Conservation (phyloP, 37 sponge, comb jelly and placozoan genomes). For the Spongilla lacustris region DNA sequence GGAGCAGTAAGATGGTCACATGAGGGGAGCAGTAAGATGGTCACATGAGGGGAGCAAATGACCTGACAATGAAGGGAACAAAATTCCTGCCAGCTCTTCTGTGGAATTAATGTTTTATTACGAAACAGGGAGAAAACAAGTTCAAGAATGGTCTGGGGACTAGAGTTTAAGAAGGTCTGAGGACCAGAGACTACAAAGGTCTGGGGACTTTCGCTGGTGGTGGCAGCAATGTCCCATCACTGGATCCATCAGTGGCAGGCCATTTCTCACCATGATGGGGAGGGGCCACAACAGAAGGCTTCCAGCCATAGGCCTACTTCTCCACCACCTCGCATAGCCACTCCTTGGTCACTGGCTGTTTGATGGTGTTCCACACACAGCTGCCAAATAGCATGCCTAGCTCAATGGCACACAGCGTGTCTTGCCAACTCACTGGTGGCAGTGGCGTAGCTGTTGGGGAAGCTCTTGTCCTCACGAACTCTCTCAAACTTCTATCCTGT, state of each 20-base stretch:
- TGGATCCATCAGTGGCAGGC: background rate
- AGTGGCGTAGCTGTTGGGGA: conserved; percentile 86
- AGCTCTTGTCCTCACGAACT: conserved; percentile 91
- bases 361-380: conserved; percentile 80
- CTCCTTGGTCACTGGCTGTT: conserved; percentile 77
- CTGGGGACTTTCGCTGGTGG: conserved; percentile 46
- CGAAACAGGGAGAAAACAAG: no score
- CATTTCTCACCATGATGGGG: background rate
- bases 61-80: no score
- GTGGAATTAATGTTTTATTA: no score
- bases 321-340: conserved; percentile 62
- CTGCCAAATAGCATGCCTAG: conserved; percentile 17
- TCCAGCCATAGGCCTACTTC: conserved; percentile 47
- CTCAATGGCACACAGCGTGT: background rate
- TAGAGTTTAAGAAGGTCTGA: background rate
- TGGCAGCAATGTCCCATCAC: conserved; percentile 32
- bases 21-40: no score
- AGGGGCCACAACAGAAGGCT: background rate
- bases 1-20: no score
- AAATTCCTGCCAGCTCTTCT: no score
- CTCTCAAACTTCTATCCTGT: conserved; percentile 83
- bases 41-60: no score
- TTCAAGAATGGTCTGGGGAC: background rate
- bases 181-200: background rate
- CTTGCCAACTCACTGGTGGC: conserved; percentile 65